Evolutionary conservation across 2,888 invertebrate genomes (phyloP).

Genomic region (Trachelus iudaicus): DNA sequence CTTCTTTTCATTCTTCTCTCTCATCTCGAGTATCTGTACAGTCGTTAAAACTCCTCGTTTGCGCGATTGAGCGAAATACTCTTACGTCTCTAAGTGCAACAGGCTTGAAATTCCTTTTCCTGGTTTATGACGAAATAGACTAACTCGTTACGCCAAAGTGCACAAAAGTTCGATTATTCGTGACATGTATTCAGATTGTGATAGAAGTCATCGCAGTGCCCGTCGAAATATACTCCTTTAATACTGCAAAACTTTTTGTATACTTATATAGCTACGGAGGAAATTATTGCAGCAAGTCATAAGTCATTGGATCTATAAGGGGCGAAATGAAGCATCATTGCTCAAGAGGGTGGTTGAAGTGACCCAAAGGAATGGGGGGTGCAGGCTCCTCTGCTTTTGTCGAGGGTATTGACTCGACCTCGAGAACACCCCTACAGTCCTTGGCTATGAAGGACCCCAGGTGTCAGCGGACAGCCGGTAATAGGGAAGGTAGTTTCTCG

Average conservation of each 20-base stretch:
- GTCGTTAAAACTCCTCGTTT: conserved; percentile 33
- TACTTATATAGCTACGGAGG: neutral
- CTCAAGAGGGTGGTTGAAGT: neutral
- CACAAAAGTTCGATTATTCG: neutral
- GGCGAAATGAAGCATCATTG: neutral
- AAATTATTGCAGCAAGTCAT: neutral
- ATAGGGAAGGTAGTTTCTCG: conserved; percentile 19
- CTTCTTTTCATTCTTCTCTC: neutral
- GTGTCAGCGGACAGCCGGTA: conserved; percentile 33
- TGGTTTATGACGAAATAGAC: neutral
- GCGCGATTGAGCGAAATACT: neutral
- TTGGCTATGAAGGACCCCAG: conserved; percentile 26
- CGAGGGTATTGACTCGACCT: neutral
- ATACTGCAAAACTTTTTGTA: neutral
- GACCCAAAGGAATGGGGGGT: neutral
- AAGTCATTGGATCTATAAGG: neutral
- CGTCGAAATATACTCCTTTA: neutral
- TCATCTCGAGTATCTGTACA: neutral
- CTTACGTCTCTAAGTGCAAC: neutral
- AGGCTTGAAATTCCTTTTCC: neutral
- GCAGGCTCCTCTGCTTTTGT: neutral
- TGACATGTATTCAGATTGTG: neutral
- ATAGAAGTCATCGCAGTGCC: neutral
- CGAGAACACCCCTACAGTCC: neutral
- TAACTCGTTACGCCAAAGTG: neutral